Evolutionary conservation across 2,797 vertebrate genomes (phyloP).

Genomic region (Peromyscus melanophrys): DNA sequence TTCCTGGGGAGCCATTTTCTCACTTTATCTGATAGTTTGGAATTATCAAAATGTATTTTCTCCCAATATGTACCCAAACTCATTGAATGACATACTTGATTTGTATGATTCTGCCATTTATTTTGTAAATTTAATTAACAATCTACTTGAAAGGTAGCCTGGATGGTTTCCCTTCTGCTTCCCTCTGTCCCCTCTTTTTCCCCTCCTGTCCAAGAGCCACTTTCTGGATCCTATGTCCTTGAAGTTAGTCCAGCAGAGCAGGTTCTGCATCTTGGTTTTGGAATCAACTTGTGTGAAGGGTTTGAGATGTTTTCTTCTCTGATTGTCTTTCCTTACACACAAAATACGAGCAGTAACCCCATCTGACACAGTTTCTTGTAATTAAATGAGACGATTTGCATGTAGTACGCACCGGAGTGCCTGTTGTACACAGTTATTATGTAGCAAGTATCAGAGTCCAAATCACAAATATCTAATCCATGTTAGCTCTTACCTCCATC

Average conservation of each 20-base stretch:
- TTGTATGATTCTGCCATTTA: neutral
- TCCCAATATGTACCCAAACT: neutral
- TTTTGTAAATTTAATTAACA: constrained; percentile 46
- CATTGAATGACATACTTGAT: neutral
- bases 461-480: constrained; percentile 28
- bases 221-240: neutral
- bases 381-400: constrained; percentile 47
- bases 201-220: neutral
- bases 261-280: neutral
- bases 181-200: rapidly evolving
- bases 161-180: neutral
- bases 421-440: neutral
- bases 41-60: neutral
- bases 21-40: neutral
- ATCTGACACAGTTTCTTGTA: neutral
- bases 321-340: constrained; percentile 1
- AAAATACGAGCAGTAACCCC: neutral
- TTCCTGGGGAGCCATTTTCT: neutral
- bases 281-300: neutral
- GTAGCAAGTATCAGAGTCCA: neutral
- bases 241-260: neutral
- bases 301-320: constrained; percentile 11
- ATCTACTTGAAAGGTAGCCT: constrained; percentile 3
- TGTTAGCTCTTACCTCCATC: neutral
- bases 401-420: neutral